These are phyloP conservation scores for Corythornis madagascariensis DNA, from an alignment of 2,113 vertebrate genomes.

Conservation along the genomic window DNA sequence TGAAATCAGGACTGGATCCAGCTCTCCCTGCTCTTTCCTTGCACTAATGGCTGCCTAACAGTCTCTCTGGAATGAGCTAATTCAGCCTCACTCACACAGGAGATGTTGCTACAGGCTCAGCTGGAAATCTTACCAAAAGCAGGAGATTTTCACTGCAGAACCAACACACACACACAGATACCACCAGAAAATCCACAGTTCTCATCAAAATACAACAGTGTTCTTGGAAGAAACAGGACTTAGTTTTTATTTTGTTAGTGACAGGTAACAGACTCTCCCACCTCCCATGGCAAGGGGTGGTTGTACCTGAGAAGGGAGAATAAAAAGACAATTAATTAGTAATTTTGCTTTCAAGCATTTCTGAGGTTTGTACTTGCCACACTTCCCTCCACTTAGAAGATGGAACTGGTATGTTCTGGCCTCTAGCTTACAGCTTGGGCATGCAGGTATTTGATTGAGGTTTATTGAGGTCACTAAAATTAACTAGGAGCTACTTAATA, in stretches of 20 bases:
- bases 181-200: not conserved
- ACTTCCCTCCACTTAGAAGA: not conserved
- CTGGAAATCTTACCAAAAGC: not conserved
- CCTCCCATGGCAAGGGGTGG: not conserved
- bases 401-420: not conserved
- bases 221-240: not conserved
- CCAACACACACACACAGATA: not conserved
- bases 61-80: not conserved
- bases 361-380: not conserved
- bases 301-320: fast-evolving
- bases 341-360: not conserved
- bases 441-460: not conserved
- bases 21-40: not conserved
- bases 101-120: not conserved
- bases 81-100: not conserved
- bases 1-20: not conserved
- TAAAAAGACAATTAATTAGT: not conserved
- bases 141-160: not conserved
- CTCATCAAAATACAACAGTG: not conserved
- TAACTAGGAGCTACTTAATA: not conserved
- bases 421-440: not conserved
- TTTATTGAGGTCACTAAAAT: not conserved
- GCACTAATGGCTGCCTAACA: not conserved
- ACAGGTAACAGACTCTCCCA: not conserved
- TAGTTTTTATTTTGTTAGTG: not conserved